Evolutionary conservation across 1,140 invertebrate genomes (phyloP), one percentile per base, ranked within the genome.

Genomic region (Papilio xuthus): DNA sequence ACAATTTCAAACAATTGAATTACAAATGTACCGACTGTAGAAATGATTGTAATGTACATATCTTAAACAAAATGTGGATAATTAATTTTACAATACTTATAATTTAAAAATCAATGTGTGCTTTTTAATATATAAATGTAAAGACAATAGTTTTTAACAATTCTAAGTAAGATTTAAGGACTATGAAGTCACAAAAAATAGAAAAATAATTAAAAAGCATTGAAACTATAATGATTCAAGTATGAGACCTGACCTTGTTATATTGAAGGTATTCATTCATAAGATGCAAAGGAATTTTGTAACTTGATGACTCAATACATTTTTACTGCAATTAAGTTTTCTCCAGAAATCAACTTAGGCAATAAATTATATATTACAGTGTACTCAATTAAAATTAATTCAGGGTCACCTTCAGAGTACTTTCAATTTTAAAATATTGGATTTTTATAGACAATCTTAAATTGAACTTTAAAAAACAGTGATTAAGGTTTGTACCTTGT

Each of bases 321-420:
- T 53, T 20, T 53, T 53, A 20, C 44, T 15, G 13, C 44, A 47
- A 47, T 47, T 47, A 53, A 53, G 50, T 53, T 20, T 53, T 53
- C 50, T 53, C 50, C 18, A 53, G 9, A 53, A 20, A 53, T n/a
- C 7, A 53, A 53, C 50, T 53, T 47, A n/a, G 50, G 7, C n/a
- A 53, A 53, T 53, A 53, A 53, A 53, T 53, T 53, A 53, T 20
- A 53, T 20, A 20, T 53, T 53, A n/a, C 50, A 53, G 50, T n/a
- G n/a, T n/a, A 53, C 18, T 53, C n/a, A 53, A 53, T 53, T 53
- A 53, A 53, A 53, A 9, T n/a, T 53, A 53, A 53, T 53, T 53
- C 50, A 53, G 18, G 50, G 50, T 53, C 50, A 53, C 8, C 9
- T 10, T 44, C 42, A 44, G n/a, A 53, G 50, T 9, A 53, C 50